Base-by-base conservation (phyloP, 2,888 invertebrate species). In the Mythimna lalbum region DNA sequence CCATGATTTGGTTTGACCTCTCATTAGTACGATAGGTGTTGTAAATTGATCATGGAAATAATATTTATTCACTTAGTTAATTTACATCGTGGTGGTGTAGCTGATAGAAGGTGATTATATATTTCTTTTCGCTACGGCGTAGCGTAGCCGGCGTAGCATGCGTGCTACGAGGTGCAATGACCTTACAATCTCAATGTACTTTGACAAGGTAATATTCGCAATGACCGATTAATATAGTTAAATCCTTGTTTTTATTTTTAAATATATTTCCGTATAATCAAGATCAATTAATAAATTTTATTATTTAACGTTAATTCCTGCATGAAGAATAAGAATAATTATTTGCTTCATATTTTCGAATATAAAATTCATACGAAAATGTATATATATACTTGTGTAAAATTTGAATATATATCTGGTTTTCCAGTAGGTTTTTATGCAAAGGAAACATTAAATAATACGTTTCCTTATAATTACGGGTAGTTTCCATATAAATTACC, bases 321-420 rank as follows among this genome's bases (percentile, higher is more conserved):
- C 31, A 64, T 31, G 59, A 43, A 52, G 27, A 53, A 33, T 68
- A 55, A 63, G 12, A 75, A 64, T 33, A 56, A 50, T 72, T 57
- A 64, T 63, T 70, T 71, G 63, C 72, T 78, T 63, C 47, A 56
- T 60, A 53, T 60, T 60, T 66, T 68, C 57, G 63, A 57, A 73
- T 79, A 69, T 66, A 66, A 78, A 73, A 73, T 53, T 9, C 43
- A 63, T 78, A 78, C 39, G 64, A 64, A 72, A 65, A 61, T 50
- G 57, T 70, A 76, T 65, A 61, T 50, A 57, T 70, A 76, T 65
- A 70, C 27, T 56, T 63, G 14, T 77, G 69, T 66, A 82, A 80
- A 78, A 59, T 52, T 73, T 61, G 47, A 39, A 73, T 49, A 73
- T 27, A 50, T 55, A 31, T n/a, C 43, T 43, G 43, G 21, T 59